phyloP scores from a whole-genome alignment of 2,113 vertebrate species.

The Periophthalmodon schlosseri region DNA sequence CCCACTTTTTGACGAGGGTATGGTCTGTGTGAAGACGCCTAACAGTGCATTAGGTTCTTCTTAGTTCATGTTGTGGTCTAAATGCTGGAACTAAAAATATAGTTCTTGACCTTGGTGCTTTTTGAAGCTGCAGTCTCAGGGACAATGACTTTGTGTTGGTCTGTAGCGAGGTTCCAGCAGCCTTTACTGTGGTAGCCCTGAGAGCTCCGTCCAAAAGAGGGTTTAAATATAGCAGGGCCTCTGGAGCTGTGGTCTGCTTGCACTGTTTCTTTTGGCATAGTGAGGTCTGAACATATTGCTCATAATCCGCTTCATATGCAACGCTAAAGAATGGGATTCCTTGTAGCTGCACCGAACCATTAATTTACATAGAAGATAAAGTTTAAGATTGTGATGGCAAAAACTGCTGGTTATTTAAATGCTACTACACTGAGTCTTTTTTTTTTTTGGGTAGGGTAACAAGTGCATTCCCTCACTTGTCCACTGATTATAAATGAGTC shows the following conservation, averaged over 20 bases:
- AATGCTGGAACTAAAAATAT: slow-evolving; percentile 51
- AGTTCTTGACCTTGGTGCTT: slow-evolving; percentile 63
- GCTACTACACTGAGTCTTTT: slow-evolving; percentile 28
- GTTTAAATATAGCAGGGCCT: slow-evolving; percentile 69
- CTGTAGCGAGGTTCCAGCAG: slow-evolving; percentile 45
- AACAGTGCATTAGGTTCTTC: slow-evolving; percentile 20
- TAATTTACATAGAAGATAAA: slow-evolving; percentile 55
- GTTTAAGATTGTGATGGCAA: slow-evolving; percentile 33
- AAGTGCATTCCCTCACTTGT: slow-evolving; percentile 63
- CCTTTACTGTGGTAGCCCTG: slow-evolving; percentile 66
- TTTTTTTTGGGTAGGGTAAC: slow-evolving; percentile 49
- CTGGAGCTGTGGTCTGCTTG: slow-evolving; percentile 61
- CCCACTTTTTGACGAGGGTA: neutral
- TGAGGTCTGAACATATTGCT: slow-evolving; percentile 57
- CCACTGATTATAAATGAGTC: slow-evolving; percentile 86
- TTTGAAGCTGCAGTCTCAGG: slow-evolving; percentile 60
- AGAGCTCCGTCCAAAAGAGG: slow-evolving; percentile 51
- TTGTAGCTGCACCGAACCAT: slow-evolving; percentile 32
- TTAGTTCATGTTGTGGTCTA: slow-evolving; percentile 17
- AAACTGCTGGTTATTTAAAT: slow-evolving; percentile 34
- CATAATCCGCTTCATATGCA: slow-evolving; percentile 62
- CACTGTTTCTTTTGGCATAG: slow-evolving; percentile 66
- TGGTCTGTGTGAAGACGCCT: slow-evolving; percentile 10
- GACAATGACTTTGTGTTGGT: slow-evolving; percentile 63
- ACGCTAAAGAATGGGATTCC: slow-evolving; percentile 42